Base-by-base conservation (phyloP, 2,888 invertebrate genomes). In the Julus scanicus region DNA sequence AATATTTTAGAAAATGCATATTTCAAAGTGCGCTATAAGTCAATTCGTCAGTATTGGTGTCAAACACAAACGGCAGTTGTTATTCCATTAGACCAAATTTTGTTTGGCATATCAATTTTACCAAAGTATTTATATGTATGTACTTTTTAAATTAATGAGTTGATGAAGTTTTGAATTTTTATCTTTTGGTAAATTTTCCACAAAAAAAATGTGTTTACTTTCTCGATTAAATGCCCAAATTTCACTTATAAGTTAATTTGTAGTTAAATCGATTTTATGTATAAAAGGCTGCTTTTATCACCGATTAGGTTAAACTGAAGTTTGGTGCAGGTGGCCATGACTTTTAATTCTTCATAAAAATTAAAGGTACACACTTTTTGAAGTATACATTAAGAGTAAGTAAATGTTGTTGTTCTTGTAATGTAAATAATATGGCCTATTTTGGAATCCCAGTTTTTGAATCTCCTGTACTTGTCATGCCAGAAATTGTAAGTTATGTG, bases 21-120 rank as follows among this genome's bases (percentile, higher is more conserved):
- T 4, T 63, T 63, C 20, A 63, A 63, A 63, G 17, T 63, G n/a
- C 63, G n/a, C n/a, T 63, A 63, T 63, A 20, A 63, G n/a, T 63
- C 63, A 63, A 63, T n/a, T 63, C n/a, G 63, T 63, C 63, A 63
- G 63, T 63, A n/a, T n/a, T 63, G 17, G 15, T 63, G 63, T 63
- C 5, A 63, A 63, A n/a, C 17, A 53, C 53, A 53, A 53, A 17
- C 63, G 17, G 17, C 17, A 63, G 63, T 63, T 63, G 13, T 13
- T 44, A 8, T 44, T 8, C 44, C 44, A 8, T 44, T 44, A 44
- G 5, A 44, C 0, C 44, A 44, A 8, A 44, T 8, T 8, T 44
- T 44, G 44, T 29, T 29, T 29, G 29, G 29, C 29, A 29, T 29
- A 29, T 29, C 1, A 29, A 29, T 29, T 29, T 29, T 29, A 29